Evolutionary conservation across 2,797 vertebrate species (phyloP), one percentile per base, ranked within the genome.

Genomic region (Epinephelus coioides): DNA sequence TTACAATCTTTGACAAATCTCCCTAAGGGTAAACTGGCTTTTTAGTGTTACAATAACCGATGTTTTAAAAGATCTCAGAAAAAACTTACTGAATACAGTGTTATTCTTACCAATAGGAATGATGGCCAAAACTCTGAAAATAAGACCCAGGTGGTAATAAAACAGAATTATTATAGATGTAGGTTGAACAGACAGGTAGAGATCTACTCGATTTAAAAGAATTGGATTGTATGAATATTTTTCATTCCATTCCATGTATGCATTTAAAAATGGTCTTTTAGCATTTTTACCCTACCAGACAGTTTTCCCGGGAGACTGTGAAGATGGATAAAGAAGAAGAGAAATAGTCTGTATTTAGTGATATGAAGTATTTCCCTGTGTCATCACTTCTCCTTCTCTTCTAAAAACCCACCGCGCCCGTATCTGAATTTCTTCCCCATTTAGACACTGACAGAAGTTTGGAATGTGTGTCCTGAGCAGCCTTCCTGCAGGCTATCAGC

Each of bases 401-500:
- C 53, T 64, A n/a, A 50, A 10, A 19, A 30, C n/a, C 44, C 34
- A 70, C 4, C 18, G 70, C 34, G 21, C 3, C 53, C 4, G 27
- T 47, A 19, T 67, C 44, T 69, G 73, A 51, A 18, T 44, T 4
- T 79, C 25, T 44, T 53, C 60, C 17, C 34, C 25, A 6, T 73
- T 68, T 46, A 34, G 25, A 71, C 50, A 30, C 59, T 62, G 21
- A 61, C 49, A 70, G 72, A 59, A 65, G 60, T 70, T 79, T 79
- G 56, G 7, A 67, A 73, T 30, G 25, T 5, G 6, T 67, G 21
- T 79, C 56, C 72, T 73, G 21, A 64, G 72, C 66, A 76, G 25
- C 38, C 14, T 14, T 59, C 69, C 78, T 63, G 44, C 62, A 72
- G 75, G 73, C 76, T 54, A 62, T 74, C 72, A 68, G 60, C 74